These are phyloP conservation scores for Hapalemur alaotrensis DNA, from an alignment of 2,797 vertebrate species.

Conservation along the genomic window DNA sequence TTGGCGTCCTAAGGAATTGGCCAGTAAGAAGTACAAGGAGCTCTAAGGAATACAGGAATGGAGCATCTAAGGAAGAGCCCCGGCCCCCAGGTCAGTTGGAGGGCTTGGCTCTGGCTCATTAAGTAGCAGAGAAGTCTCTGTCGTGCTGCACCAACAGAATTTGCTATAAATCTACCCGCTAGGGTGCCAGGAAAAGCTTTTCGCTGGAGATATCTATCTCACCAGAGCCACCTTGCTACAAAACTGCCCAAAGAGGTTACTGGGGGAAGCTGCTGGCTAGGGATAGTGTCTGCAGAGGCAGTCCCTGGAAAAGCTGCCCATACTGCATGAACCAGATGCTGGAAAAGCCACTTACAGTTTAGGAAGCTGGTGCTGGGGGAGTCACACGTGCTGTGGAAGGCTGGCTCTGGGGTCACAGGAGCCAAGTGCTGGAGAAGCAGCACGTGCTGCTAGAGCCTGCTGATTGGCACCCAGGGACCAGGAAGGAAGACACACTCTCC, in stretches of 20 bases:
- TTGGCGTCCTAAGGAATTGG: background rate
- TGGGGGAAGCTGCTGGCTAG: background rate
- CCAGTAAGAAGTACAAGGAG: background rate
- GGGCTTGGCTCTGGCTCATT: background rate
- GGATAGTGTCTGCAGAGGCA: background rate
- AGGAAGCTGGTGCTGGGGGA: background rate
- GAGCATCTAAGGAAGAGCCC: background rate
- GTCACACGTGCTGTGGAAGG: background rate
- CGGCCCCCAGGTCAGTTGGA: fast-evolving
- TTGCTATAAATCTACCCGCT: background rate
- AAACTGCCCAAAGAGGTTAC: background rate
- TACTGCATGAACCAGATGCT: background rate
- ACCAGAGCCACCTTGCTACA: background rate
- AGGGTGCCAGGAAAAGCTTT: background rate
- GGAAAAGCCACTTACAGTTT: background rate
- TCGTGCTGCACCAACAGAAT: background rate
- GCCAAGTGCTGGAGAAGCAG: background rate
- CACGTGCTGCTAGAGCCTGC: background rate
- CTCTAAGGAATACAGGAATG: background rate
- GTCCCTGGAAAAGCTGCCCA: background rate
- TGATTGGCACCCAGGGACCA: background rate
- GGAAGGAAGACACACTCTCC: background rate
- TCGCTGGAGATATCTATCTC: background rate
- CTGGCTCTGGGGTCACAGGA: too few relatives aligned
- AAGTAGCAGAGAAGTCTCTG: background rate